Percentiles rank a stretch among this genome's conserved stretches.
Conservation (phyloP, 2,797 vertebrate genomes). For the Columba guinea region DNA sequence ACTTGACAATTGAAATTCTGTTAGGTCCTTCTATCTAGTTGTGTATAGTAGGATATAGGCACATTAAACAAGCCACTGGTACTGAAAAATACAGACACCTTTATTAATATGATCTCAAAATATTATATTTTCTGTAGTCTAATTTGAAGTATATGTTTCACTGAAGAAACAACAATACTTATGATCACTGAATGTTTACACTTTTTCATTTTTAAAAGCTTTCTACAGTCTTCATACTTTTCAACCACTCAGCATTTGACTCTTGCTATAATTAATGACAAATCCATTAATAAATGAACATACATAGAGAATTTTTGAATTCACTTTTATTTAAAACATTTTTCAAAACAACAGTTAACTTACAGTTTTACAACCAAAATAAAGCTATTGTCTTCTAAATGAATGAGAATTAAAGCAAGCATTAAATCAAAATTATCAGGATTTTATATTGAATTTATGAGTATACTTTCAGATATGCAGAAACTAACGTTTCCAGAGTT, state of each 20-base stretch:
- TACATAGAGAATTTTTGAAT: not conserved
- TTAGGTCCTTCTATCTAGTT: not conserved
- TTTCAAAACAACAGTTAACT: not conserved
- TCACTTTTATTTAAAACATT: not conserved
- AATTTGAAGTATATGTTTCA: not conserved
- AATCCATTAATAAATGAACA: not conserved
- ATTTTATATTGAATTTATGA: not conserved
- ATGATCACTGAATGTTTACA: not conserved
- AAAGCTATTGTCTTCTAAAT: not conserved
- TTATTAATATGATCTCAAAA: not conserved
- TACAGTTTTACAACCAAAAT: not conserved
- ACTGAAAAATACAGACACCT: not conserved
- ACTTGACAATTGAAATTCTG: not conserved
- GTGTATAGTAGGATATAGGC: not conserved
- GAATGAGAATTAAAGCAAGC: not conserved
- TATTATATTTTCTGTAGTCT: not conserved
- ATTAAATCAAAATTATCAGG: not conserved
- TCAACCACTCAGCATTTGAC: not conserved
- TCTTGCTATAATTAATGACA: not conserved
- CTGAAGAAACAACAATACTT: not conserved
- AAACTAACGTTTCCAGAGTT: not conserved
- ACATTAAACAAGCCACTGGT: not conserved
- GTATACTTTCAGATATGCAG: not conserved
- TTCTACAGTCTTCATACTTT: not conserved
- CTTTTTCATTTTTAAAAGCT: not conserved